Conservation (phyloP, 2,888 invertebrate genomes). For the Tetheella fluctuosa region DNA sequence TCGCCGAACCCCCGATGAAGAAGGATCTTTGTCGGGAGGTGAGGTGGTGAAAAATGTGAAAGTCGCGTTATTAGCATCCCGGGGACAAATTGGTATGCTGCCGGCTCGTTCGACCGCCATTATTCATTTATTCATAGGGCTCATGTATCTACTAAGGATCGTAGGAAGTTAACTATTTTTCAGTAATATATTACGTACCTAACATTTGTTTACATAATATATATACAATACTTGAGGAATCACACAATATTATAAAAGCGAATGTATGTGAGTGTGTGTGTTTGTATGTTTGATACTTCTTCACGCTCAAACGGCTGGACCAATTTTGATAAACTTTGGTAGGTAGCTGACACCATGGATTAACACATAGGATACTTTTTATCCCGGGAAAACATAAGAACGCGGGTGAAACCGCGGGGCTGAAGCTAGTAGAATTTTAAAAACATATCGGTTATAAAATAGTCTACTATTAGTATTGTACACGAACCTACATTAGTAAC, state of each 20-base stretch:
- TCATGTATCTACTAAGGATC: conserved; percentile 57
- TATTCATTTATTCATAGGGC: conserved; percentile 81
- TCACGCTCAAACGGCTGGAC: no score
- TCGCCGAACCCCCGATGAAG: conserved; percentile 51
- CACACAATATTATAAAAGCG: background rate
- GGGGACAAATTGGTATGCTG: conserved; percentile 77
- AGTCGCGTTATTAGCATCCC: conserved; percentile 75
- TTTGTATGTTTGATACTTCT: no score
- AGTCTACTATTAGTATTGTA: background rate
- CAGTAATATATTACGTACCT: conserved; percentile 24
- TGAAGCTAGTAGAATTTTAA: no score
- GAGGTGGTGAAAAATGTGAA: conserved; percentile 72
- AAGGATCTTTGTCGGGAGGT: conserved; percentile 60
- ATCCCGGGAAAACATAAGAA: no score
- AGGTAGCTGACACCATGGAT: no score
- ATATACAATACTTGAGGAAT: background rate
- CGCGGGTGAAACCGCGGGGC: no score
- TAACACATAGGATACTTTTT: no score
- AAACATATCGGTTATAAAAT: background rate
- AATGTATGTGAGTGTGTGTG: no score
- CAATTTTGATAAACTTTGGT: no score
- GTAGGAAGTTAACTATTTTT: conserved; percentile 56
- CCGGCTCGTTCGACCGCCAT: conserved; percentile 71
- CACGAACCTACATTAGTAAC: background rate
- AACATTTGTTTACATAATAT: background rate